Base-by-base conservation (phyloP, 1,140 invertebrate genomes). In the Meloidogyne chitwoodi region DNA sequence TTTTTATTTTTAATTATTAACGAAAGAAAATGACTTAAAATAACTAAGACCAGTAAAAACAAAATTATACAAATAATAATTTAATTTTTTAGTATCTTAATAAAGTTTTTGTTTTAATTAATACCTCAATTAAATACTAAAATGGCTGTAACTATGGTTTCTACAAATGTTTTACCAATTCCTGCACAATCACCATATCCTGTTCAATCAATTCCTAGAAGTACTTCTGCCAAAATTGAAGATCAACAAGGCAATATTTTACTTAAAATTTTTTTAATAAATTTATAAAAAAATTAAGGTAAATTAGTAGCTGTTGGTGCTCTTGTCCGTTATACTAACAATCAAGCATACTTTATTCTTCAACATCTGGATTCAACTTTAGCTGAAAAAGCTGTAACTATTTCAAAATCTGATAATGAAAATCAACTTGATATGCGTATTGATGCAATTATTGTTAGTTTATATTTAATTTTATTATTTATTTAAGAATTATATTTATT, bases 311-410 rank as follows among this genome's bases (percentile, higher is more conserved):
- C 81, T 66, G 31, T 76, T 67, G 81, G 73, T 64, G 81, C 77
- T 22, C 44, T 82, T 41, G 69, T 82, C 26, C 81, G 74, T 29
- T 83, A 72, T 62, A 68, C 81, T 29, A 81, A 56, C 19, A 83
- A 83, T 44, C 81, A 83, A 38, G 81, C 79, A 14, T 82, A 82
- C 56, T 83, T 82, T 48, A 75, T 83, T 65, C 38, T 84, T 8
- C 81, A 83, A 63, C 81, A 82, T 44, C 16, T 82, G 6, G 81
- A 82, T 56, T 14, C 44, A 12, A 16, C 31, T n/a, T 38, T 82
- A 26, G 63, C 64, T 22, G 63, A 83, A 34, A 82, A 82, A 61
- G 81, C 81, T 19, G 82, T 82, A 27, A 82, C 79, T 38, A 31
- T 82, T 26, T 66, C 29, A 19, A 68, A 48, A 19, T 72, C 74